A percentile compares a stretch with the other conserved stretches of the same genome.
These are phyloP conservation scores for Volucella zonaria DNA, from an alignment of 2,888 invertebrate species.

Conservation along the genomic window DNA sequence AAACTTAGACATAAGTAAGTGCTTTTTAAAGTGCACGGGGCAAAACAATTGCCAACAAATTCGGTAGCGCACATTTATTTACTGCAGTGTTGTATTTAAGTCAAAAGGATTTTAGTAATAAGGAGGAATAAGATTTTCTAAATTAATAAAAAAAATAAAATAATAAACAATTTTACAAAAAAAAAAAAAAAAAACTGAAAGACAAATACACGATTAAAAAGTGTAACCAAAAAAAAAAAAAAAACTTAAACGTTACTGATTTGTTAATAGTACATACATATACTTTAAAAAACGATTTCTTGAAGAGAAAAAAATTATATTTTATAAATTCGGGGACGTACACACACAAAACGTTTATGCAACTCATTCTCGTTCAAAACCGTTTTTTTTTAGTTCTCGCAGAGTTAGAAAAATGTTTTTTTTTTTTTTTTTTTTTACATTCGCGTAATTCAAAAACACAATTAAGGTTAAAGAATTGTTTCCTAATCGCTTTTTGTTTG, in stretches of 20 bases:
- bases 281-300: conserved; percentile 54
- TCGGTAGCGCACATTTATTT: too few species aligned
- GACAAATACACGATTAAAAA: too few species aligned
- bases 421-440: conserved; percentile 11
- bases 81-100: too few species aligned
- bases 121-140: too few species aligned
- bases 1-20: too few species aligned
- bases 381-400: conserved; percentile 47
- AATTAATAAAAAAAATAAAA: too few species aligned
- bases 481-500: conserved; percentile 67
- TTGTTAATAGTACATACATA: conserved; percentile 46
- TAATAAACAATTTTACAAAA: conserved; percentile 17
- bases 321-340: conserved; percentile 73
- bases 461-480: conserved; percentile 62
- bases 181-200: too few species aligned
- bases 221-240: too few species aligned
- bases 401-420: conserved; percentile 22
- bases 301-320: conserved; percentile 24
- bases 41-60: too few species aligned
- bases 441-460: conserved; percentile 55
- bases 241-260: background rate
- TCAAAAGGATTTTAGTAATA: too few species aligned
- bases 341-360: conserved; percentile 74
- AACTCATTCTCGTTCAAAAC: conserved; percentile 67
- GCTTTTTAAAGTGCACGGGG: too few species aligned